Conservation (phyloP, 2,113 vertebrate species). For the Ictalurus punctatus region DNA sequence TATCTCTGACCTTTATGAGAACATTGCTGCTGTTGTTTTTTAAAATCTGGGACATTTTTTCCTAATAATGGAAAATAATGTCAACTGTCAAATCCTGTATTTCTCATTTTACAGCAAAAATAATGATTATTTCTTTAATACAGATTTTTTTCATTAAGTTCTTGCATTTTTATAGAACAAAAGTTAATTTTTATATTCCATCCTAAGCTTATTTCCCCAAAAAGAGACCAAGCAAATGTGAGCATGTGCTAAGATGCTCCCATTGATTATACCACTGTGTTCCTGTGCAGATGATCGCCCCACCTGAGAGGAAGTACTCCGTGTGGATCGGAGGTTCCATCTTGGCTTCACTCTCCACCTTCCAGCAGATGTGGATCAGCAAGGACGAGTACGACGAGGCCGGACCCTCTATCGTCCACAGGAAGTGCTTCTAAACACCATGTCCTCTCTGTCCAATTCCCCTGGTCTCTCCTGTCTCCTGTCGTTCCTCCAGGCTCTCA, state of each 20-base stretch:
- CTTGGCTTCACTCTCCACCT: conserved; percentile 89
- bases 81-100: neutral
- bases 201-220: neutral
- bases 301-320: conserved; percentile 86
- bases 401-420: conserved; percentile 87
- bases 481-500: neutral
- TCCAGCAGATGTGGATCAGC: conserved; percentile 95
- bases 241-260: neutral
- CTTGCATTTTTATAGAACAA: neutral
- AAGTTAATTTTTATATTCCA: neutral
- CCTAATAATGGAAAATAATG: neutral
- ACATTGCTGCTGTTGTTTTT: neutral
- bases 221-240: neutral
- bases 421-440: conserved; percentile 84
- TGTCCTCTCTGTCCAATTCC: neutral
- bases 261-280: neutral
- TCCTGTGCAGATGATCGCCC: conserved; percentile 81
- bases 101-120: neutral
- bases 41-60: neutral
- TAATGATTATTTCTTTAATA: neutral
- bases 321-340: conserved; percentile 92
- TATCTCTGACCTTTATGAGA: neutral
- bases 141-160: neutral
- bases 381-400: conserved; percentile 88
- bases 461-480: conserved; percentile 19